Percentiles rank a stretch among this genome's conserved stretches.
phyloP scores from a whole-genome alignment of 1,140 invertebrate genomes.

The Euschistus heros region DNA sequence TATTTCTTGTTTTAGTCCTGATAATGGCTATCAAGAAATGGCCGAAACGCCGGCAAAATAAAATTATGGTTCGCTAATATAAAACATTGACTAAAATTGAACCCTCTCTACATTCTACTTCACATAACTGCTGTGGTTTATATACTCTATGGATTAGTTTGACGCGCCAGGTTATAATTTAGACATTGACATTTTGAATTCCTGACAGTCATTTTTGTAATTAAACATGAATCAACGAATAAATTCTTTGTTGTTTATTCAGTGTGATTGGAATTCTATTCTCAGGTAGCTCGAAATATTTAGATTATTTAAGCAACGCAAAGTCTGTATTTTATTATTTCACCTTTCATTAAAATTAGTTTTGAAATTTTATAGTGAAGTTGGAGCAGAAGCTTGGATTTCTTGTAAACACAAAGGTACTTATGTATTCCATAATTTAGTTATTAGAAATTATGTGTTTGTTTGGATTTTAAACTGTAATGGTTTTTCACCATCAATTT shows the following conservation, averaged over 20 bases:
- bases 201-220: neutral
- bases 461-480: neutral
- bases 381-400: constrained; percentile 27
- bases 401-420: constrained; percentile 29
- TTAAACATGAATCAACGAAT: neutral
- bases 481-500: neutral
- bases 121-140: too few relatives aligned
- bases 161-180: too few relatives aligned
- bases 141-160: too few relatives aligned
- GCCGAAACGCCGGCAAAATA: too few relatives aligned
- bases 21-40: too few relatives aligned
- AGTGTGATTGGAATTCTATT: constrained; percentile 21
- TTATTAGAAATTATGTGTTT: neutral
- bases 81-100: too few relatives aligned
- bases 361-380: constrained; percentile 24
- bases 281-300: neutral
- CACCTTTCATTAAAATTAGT: neutral
- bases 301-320: neutral
- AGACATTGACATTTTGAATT: too few relatives aligned
- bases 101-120: too few relatives aligned
- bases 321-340: neutral
- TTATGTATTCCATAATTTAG: neutral
- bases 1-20: too few relatives aligned
- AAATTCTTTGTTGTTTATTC: neutral
- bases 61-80: too few relatives aligned